Base-by-base conservation (phyloP, 2,113 vertebrate species). In the Pollimyrus isidori region DNA sequence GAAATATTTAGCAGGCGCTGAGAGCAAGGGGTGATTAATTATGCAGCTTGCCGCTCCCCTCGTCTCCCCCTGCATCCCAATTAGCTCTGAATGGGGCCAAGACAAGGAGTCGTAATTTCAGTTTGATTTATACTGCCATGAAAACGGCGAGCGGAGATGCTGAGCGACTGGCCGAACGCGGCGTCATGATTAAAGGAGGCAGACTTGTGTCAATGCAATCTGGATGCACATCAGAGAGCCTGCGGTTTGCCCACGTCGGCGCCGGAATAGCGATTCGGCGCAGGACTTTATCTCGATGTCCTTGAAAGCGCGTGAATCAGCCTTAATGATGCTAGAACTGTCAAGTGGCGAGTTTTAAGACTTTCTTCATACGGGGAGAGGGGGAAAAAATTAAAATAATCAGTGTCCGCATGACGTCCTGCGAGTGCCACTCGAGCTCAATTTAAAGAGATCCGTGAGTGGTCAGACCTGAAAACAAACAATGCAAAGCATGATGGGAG, bases 61-160 rank as follows among this genome's bases (percentile, higher is more conserved):
- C 26, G 30, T 53, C 50, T 87, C 85, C 85, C 56, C 19, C 85
- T 35, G 85, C 85, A 87, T 87, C 85, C 85, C 50, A 87, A 87
- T 87, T 87, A 87, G 49, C 49, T 53, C 26, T 30, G 85, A 87
- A 87, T 35, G 49, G 50, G 85, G 85, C 15, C 85, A 53, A 52
- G n/a, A 53, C 49, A 53, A 87, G 50, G 85, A 53, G 50, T 53
- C 39, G 85, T 52, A 53, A 87, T 87, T 87, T 87, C 85, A 35
- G 85, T 87, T 52, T 87, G 85, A 87, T 87, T 87, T 87, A 87
- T 87, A 87, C 7, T 26, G 50, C 10, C n/a, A 48, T 87, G 85
- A 87, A 87, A 56, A 87, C 85, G n/a, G 13, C 3, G 26, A 35
- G 19, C 17, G 15, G 85, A 53, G 85, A 26, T 30, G 23, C 50